Base-by-base conservation (phyloP, 2,797 vertebrate genomes). In the Sebastes minor region DNA sequence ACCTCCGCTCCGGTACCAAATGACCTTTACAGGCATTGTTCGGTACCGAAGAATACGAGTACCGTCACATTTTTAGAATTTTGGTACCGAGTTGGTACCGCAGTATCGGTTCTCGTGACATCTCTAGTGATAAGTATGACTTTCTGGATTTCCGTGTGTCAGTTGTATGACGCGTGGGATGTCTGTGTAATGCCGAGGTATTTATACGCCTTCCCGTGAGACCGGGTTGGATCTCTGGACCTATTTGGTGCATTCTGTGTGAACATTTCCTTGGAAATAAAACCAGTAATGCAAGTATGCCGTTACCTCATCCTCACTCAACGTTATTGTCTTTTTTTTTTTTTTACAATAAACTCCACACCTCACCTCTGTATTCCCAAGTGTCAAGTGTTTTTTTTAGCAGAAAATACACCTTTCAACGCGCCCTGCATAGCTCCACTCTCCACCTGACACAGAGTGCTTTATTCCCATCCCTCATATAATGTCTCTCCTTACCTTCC, bases 401-500 rank as follows among this genome's bases (percentile, higher is more conserved):
- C 8, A 62, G 63, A 70, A 60, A 57, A 61, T 53, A 28, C 32
- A 67, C 0, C 14, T 60, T 59, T 28, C 68, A 20, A 14, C 27
- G 74, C 33, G 65, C 30, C 23, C 14, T 32, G 13, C 30, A 63
- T 59, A 28, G 71, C 30, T 68, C 71, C 46, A 63, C 68, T 78
- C 42, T 75, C 20, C 66, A 13, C 32, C 80, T 55, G 1, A 68
- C 22, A 74, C 14, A 57, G 20, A 72, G 18, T 13, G 49, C 49
- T 74, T 64, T 68, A 68, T 81, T 80, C 42, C 28, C 27, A 33
- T 8, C 13, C 23, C 9, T 68, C 22, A 13, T 69, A 46, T 52
- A 9, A 42, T 4, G 28, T 86, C 18, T 83, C 78, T 65, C n/a
- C 64, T 87, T 88, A 67, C 74, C 9, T 71, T 83, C 23, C 25